Percentiles rank a stretch among this genome's conserved stretches.
Evolutionary conservation across 2,113 vertebrate species (phyloP).

Genomic region (Bos javanicus): DNA sequence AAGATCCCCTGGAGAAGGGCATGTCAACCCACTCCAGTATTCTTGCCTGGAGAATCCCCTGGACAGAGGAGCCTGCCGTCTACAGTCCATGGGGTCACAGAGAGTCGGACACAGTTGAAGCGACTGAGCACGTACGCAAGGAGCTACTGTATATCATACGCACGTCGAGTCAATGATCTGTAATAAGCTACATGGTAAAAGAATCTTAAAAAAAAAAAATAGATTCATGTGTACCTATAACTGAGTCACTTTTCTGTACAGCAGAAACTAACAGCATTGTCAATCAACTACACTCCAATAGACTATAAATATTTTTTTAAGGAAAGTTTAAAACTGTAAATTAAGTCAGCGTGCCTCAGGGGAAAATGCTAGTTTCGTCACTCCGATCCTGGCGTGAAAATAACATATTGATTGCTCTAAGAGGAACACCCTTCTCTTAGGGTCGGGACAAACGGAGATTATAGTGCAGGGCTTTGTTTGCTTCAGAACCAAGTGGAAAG

Average conservation of each 20-base stretch:
- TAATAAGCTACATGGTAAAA: background rate
- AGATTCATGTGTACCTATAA: fast-evolving
- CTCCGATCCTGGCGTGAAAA: fast-evolving
- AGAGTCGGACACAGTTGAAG: background rate
- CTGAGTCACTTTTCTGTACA: background rate
- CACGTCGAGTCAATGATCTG: fast-evolving
- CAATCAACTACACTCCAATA: no score
- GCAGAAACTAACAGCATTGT: no score
- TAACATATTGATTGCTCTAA: background rate
- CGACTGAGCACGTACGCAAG: fast-evolving
- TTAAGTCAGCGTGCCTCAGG: background rate
- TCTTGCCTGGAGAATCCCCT: background rate
- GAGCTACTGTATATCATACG: fast-evolving
- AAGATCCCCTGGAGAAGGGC: background rate
- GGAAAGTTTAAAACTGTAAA: background rate
- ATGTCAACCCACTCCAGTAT: background rate
- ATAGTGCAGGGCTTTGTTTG: fast-evolving
- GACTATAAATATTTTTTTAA: background rate
- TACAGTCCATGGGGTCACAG: background rate
- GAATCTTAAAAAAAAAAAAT: no score
- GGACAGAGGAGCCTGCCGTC: background rate
- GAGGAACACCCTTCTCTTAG: background rate
- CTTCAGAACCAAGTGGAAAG: background rate
- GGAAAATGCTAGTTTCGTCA: background rate
- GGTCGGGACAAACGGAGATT: fast-evolving